A percentile compares a stretch with the other conserved stretches of the same genome.
These are phyloP conservation scores for Thinocorus orbignyianus DNA, from an alignment of 2,113 vertebrate genomes.

Conservation along the genomic window DNA sequence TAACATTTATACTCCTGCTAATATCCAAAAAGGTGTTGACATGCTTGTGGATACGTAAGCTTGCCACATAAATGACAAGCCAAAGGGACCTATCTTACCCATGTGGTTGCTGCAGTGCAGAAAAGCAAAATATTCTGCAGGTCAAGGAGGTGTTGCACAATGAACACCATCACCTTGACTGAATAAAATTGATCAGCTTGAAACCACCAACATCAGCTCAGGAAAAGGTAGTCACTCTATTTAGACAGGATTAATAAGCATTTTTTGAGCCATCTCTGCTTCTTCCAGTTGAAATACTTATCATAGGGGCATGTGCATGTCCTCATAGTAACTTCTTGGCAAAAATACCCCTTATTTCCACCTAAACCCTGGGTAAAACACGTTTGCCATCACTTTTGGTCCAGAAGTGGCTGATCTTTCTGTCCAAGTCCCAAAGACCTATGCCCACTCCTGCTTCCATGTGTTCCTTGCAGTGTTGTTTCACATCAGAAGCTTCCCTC, in stretches of 20 bases:
- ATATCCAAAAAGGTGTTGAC: slow-evolving; percentile 10
- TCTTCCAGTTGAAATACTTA: background rate
- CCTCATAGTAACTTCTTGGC: background rate
- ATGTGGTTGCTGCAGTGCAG: background rate
- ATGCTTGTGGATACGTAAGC: background rate
- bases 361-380: background rate
- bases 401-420: background rate
- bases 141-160: background rate
- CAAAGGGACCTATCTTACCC: background rate
- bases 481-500: background rate
- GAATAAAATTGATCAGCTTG: background rate
- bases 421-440: background rate
- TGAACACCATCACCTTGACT: background rate
- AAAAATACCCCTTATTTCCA: background rate
- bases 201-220: background rate
- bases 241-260: background rate
- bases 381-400: background rate
- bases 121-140: background rate
- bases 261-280: background rate
- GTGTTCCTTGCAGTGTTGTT: background rate
- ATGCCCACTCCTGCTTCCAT: fast-evolving
- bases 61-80: background rate
- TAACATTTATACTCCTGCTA: slow-evolving; percentile 29
- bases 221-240: background rate
- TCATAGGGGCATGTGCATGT: background rate